Evolutionary conservation across 1,140 invertebrate genomes (phyloP), one percentile per base, ranked within the genome.

Genomic region (Sycophila sp.): DNA sequence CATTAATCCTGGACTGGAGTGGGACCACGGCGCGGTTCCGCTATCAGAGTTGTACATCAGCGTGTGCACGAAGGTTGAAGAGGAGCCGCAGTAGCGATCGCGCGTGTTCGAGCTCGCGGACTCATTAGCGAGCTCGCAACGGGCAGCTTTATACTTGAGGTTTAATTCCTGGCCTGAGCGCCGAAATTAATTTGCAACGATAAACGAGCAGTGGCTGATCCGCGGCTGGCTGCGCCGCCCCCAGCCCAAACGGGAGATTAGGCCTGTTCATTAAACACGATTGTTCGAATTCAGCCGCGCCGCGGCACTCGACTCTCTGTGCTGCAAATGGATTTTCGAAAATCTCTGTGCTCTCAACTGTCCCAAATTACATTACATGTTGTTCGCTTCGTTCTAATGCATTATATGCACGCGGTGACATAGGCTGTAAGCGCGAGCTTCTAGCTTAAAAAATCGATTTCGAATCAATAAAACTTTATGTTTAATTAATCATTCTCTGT

Each of bases 181-280:
- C 30, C 76, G 76, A 79, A 80, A 84, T 85, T 83, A 84, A 85
- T 85, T 84, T 79, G 78, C 80, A 78, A 78, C 78, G 80, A 83
- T 83, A 79, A 81, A 80, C 80, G 75, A 81, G 77, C 78, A 73
- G 72, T 63, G 42, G 8, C 17, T 19, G 77, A 19, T 17, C n/a
- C 7, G 42, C 7, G 42, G 79, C 73, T 71, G 67, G 59, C 74
- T 69, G 63, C 70, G 74, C n/a, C 68, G 73, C 73, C 63, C 63
- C 75, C 73, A 22, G 49, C 22, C 56, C 65, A 75, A 75, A 74
- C 55, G 70, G 68, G 66, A 80, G 76, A 82, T 81, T 80, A 81
- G 77, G 77, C 73, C 65, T 71, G 74, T 83, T 83, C 77, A 81
- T 81, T 80, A 80, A 80, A 80, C 75, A 76, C 74, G 38, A 62